These are phyloP conservation scores for Drosophila bocqueti DNA, from an alignment of 1,140 invertebrate species.

Conservation along the genomic window DNA sequence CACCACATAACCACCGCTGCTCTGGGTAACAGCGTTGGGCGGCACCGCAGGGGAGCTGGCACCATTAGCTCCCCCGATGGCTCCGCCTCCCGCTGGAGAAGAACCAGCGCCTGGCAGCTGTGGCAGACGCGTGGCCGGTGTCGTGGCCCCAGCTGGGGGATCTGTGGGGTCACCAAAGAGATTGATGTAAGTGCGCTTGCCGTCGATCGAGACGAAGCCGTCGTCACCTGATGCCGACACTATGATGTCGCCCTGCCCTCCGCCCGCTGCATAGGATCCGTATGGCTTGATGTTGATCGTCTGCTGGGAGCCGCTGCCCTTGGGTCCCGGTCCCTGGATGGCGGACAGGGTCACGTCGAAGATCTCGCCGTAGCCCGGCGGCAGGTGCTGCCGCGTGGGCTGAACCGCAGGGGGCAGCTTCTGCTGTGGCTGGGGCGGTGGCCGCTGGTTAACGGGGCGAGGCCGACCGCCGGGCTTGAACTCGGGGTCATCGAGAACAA, in stretches of 20 bases:
- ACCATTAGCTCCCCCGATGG: conserved; percentile 14
- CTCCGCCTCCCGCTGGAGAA: background rate
- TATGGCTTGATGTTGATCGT: conserved; percentile 84
- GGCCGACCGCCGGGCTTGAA: conserved; percentile 88
- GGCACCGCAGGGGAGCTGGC: conserved; percentile 25
- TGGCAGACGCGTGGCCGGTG: conserved; percentile 68
- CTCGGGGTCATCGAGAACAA: conserved; percentile 92
- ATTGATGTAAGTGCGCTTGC: conserved; percentile 94
- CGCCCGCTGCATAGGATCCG: conserved; percentile 60
- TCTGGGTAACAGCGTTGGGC: conserved; percentile 68
- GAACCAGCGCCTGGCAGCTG: conserved; percentile 60
- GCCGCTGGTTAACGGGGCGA: conserved; percentile 72
- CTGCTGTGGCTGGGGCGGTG: conserved; percentile 74
- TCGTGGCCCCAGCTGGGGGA: conserved; percentile 70
- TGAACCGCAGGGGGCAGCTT: conserved; percentile 57
- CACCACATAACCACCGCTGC: conserved; percentile 85
- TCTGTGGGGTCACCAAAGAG: conserved; percentile 89
- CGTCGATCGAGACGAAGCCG: conserved; percentile 96
- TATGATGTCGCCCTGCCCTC: conserved; percentile 88
- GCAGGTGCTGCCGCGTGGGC: conserved; percentile 80
- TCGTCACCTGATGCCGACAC: conserved; percentile 91
- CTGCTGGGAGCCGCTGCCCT: conserved; percentile 85
- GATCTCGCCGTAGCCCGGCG: conserved; percentile 89
- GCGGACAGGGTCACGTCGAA: conserved; percentile 95
- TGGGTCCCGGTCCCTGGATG: conserved; percentile 91